Evolutionary conservation across 2,888 invertebrate genomes (phyloP).

Genomic region (Rhamphomyia laevipes): DNA sequence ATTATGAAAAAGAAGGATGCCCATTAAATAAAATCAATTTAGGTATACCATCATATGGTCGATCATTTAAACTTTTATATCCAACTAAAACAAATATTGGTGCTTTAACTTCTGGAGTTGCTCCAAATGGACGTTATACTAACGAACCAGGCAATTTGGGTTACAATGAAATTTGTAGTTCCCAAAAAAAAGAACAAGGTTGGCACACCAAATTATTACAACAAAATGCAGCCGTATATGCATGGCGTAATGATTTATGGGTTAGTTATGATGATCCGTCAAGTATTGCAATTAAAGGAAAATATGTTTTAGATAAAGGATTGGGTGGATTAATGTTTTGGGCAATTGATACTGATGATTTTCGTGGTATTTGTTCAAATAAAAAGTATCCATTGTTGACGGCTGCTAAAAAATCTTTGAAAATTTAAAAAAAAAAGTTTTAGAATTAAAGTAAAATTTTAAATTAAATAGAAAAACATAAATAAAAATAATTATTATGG

Average conservation of each 20-base stretch:
- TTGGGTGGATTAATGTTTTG: conserved; percentile 44
- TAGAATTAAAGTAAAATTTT: no score
- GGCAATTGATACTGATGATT: conserved; percentile 44
- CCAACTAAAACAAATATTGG: conserved; percentile 30
- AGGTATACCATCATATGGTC: conserved; percentile 36
- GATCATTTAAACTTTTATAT: conserved; percentile 30
- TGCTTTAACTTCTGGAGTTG: conserved; percentile 17
- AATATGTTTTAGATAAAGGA: conserved; percentile 28
- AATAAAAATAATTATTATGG: no score
- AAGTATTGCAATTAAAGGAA: conserved; percentile 29
- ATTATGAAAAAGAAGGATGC: conserved; percentile 32
- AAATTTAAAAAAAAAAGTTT: no score
- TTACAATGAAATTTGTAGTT: conserved; percentile 21
- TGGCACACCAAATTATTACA: conserved; percentile 27
- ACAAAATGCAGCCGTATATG: conserved; percentile 28
- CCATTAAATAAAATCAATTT: conserved; percentile 32
- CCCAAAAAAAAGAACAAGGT: conserved; percentile 13
- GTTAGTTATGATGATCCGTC: conserved; percentile 34
- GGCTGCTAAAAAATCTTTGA: conserved; percentile 22
- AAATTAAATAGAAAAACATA: no score
- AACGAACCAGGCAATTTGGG: conserved; percentile 20
- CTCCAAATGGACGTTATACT: conserved; percentile 20
- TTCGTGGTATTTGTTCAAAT: conserved; percentile 28
- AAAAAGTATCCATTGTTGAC: conserved; percentile 31
- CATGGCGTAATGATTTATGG: conserved; percentile 32